Base-by-base conservation (phyloP, 2,888 invertebrate genomes). In the Tachina fera region DNA sequence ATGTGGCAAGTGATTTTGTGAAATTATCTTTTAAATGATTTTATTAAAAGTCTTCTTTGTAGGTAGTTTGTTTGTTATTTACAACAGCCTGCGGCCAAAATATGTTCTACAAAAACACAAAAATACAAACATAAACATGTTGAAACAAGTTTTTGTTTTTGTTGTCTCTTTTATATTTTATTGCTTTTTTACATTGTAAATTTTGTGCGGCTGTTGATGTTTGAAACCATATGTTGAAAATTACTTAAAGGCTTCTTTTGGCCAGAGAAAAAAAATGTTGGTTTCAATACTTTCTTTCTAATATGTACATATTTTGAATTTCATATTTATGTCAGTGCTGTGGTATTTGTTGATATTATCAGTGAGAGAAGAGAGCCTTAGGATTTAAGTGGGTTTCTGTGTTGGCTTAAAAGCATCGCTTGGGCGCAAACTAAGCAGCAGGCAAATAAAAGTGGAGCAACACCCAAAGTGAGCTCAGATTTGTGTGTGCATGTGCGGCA, bases 211-310 rank as follows among this genome's bases (percentile, higher is more conserved):
- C 14, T 58, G 8, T 49, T 49, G n/a, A 13, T 49, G 14, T 49
- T 49, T 11, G 5, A 14, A 14, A 14, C n/a, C 0, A 63, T 60
- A 51, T 80, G 67, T 80, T 65, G 43, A 80, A 80, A 72, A 80
- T 58, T 80, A 67, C 65, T 77, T 77, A 68, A 68, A 68, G 77
- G 58, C 77, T 68, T 76, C 41, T 63, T 41, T 22, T 16, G 10
- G 16, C 9, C 31, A 31, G 6, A 47, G 43, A 11, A 56, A 39
- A 58, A 60, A 22, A 68, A 31, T 4, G 43, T 60, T 41, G n/a
- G 14, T 22, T 68, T 41, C 10, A 60, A 39, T 49, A 43, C 49
- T 43, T 53, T 6, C 39, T 19, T 14, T 13, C 19, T 53, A 22
- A 41, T 19, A 3, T 41, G 49, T 49, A 14, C 19, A n/a, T n/a